Evolutionary conservation across 2,113 vertebrate genomes (phyloP).

Genomic region (Paedocypris sp.): DNA sequence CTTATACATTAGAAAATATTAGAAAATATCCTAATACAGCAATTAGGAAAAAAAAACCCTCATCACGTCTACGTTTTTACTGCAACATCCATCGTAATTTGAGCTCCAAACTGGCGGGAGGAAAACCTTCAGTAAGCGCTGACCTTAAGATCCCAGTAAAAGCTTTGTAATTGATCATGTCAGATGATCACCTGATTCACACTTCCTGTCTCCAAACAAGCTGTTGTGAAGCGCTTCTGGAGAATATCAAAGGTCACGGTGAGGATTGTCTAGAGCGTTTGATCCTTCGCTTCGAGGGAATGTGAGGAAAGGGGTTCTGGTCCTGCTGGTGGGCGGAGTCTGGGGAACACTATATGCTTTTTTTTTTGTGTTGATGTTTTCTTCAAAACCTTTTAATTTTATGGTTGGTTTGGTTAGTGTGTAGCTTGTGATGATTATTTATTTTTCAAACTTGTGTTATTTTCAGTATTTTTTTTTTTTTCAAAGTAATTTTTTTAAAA

Average conservation of each 20-base stretch:
- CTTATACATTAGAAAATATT: neutral
- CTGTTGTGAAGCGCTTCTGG: constrained; percentile 1
- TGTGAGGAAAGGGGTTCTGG: no score
- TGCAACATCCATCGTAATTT: neutral
- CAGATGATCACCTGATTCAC: constrained; percentile 8
- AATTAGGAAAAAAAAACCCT: neutral
- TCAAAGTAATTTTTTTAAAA: no score
- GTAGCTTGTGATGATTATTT: no score
- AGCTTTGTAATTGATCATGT: constrained; percentile 21
- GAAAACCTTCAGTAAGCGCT: neutral
- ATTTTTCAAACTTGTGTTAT: no score
- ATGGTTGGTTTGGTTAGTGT: no score
- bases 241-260: constrained; percentile 19
- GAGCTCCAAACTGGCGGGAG: constrained; percentile 1
- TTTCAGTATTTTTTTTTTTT: no score
- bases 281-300: no score
- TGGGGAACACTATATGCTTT: no score
- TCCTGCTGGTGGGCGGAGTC: no score
- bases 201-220: neutral
- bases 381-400: no score
- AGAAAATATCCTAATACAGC: neutral
- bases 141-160: constrained; percentile 1
- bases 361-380: no score
- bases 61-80: neutral
- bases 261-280: constrained; percentile 11